Conservation (phyloP, 2,113 vertebrate species). For the Ceuthmochares aereus region DNA sequence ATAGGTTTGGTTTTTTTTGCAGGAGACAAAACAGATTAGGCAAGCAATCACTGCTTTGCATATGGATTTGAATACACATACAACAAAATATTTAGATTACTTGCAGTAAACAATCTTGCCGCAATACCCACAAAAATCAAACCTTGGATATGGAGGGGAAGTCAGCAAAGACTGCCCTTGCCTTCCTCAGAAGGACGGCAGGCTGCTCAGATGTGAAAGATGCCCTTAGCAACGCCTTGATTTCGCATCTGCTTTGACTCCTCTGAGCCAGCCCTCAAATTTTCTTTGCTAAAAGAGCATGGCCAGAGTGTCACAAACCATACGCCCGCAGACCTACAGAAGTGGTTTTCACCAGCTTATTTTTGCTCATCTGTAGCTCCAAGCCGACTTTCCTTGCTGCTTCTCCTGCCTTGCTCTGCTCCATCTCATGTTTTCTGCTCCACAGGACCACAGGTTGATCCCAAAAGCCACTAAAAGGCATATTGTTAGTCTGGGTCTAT, state of each 20-base stretch:
- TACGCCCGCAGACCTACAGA: neutral
- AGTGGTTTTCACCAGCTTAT: neutral
- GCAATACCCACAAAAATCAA: neutral
- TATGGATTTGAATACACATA: neutral
- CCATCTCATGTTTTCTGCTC: neutral
- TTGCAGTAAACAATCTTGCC: neutral
- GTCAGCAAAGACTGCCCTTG: rapidly evolving
- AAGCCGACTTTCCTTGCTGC: neutral
- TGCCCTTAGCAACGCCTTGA: neutral
- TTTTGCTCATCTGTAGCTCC: neutral
- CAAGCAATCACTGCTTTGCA: neutral
- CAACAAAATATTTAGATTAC: neutral
- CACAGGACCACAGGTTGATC: neutral
- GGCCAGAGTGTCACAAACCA: neutral
- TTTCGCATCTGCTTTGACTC: neutral
- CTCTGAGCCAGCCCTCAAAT: neutral
- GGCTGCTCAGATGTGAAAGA: neutral
- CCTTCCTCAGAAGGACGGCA: neutral
- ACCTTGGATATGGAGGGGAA: neutral
- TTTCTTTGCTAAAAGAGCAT: neutral
- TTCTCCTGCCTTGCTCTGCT: neutral
- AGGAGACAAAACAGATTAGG: neutral
- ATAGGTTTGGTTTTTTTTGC: neutral
- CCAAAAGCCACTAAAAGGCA: neutral
- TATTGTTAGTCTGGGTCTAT: neutral